Base-by-base conservation (phyloP, 2,888 invertebrate species). In the Antitype chi region DNA sequence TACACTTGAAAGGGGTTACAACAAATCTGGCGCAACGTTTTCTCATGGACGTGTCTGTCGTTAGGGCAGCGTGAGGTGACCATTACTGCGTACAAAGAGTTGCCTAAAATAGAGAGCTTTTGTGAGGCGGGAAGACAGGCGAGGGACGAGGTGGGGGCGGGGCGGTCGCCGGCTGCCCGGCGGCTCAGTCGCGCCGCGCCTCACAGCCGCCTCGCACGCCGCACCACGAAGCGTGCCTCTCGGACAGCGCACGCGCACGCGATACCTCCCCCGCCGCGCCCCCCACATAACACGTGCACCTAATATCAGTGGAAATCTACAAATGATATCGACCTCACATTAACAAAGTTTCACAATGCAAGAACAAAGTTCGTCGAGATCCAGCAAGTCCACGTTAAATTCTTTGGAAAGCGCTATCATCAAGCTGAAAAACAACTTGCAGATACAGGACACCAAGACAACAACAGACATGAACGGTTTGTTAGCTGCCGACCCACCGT, bases 51-150 rank as follows among this genome's bases (percentile, higher is more conserved):
- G 95, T 96, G 96, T 95, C 94, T 95, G 95, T 96, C 96, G 96
- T 96, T 96, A 95, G 95, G 94, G 94, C 96, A 94, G 94, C 96
- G 96, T 96, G 96, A 96, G 96, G 95, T 96, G 96, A 96, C 96
- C 96, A 96, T 96, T 96, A 96, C 96, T 93, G 92, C 85, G 88
- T 96, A 96, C 96, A 96, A 96, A 96, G 96, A 96, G 95, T 96
- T 96, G 95, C 96, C 96, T 96, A 96, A 96, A 96, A 96, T 96
- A 96, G 96, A 96, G 96, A 96, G 96, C 96, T 96, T 96, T 96
- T 96, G 96, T 96, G 91, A 95, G 96, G 96, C 95, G 95, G 96
- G 95, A 93, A 92, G 93, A 90, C 91, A 90, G 93, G 92, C 90
- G 93, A 91, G 93, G 91, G 90, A 90, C 89, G 93, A 91, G 92